Conservation (phyloP, 1,140 invertebrate genomes). For the Zaprionus nigranus region DNA sequence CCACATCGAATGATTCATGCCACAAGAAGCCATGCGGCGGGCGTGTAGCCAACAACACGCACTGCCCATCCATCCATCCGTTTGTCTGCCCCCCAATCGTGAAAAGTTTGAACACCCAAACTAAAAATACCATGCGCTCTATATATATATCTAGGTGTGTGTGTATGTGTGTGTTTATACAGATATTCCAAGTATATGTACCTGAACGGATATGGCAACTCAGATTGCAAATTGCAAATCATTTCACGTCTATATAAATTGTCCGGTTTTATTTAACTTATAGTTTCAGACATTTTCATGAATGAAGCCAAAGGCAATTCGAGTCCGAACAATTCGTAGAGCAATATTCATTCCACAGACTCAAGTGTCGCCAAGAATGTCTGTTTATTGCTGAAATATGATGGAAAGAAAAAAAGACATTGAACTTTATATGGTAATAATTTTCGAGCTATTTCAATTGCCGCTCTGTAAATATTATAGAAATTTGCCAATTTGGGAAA, state of each 20-base stretch:
- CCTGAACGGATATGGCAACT: conserved; percentile 73
- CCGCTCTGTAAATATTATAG: not conserved
- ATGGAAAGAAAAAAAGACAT: not conserved
- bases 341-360: not conserved
- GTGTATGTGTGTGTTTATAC: conserved; percentile 17
- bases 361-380: not conserved
- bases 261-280: conserved; percentile 20
- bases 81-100: conserved; percentile 58
- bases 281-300: conserved; percentile 59
- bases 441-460: not conserved
- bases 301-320: conserved; percentile 27
- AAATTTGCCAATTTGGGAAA: not conserved
- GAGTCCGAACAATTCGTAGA: not conserved
- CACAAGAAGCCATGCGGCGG: conserved; percentile 65
- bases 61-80: conserved; percentile 59
- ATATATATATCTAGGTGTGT: conserved; percentile 54
- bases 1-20: conserved; percentile 71
- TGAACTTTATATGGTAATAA: not conserved
- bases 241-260: conserved; percentile 37
- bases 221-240: conserved; percentile 74
- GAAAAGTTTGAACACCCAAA: conserved; percentile 73
- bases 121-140: conserved; percentile 75
- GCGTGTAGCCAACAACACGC: conserved; percentile 77
- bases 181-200: conserved; percentile 30
- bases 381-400: not conserved